Evolutionary conservation across 1,140 invertebrate species (phyloP), one percentile per base, ranked within the genome.

Genomic region (Forficula auricularia): DNA sequence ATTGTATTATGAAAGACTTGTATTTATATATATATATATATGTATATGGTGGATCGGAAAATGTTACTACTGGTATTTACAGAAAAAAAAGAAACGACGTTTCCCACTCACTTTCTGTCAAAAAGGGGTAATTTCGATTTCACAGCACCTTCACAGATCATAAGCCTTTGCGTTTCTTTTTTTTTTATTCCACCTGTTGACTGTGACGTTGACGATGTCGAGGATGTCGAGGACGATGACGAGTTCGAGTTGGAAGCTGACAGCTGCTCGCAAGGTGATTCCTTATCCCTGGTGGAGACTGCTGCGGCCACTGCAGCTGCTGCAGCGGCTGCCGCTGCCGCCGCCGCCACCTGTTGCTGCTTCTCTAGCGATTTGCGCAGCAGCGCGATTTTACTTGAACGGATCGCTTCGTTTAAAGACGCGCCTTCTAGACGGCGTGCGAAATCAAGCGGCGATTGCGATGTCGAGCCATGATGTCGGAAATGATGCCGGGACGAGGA

Each of bases 71-170:
- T n/a, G n/a, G n/a, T n/a, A n/a, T n/a, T n/a, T n/a, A n/a, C n/a
- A n/a, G n/a, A n/a, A n/a, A n/a, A n/a, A n/a, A n/a, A n/a, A n/a
- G n/a, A n/a, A n/a, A 15, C 15, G 19, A 18, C 19, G 3, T 30
- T 30, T 6, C 18, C 1, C n/a, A 12, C 33, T 45, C 15, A 49
- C 37, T 81, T 80, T 54, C 81, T 82, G 58, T 87, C 82, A 57
- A 87, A 87, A n/a, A 85, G 69, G 33, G 76, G 79, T 50, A 87
- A 64, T 60, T 87, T 87, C 34, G 81, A 85, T 50, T 72, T 68
- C 20, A 87, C 82, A 12, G 81, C 81, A 39, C 82, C 82, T 54
- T 85, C 82, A 55, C 82, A 87, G 10, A 82, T 67, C 48, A 76
- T 71, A 33, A 84, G 65, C 19, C 81, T 63, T 48, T 75, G 72